Conservation (phyloP, 53 echinoderm and acorn worm genomes). For the Holothuria leucospilota region DNA sequence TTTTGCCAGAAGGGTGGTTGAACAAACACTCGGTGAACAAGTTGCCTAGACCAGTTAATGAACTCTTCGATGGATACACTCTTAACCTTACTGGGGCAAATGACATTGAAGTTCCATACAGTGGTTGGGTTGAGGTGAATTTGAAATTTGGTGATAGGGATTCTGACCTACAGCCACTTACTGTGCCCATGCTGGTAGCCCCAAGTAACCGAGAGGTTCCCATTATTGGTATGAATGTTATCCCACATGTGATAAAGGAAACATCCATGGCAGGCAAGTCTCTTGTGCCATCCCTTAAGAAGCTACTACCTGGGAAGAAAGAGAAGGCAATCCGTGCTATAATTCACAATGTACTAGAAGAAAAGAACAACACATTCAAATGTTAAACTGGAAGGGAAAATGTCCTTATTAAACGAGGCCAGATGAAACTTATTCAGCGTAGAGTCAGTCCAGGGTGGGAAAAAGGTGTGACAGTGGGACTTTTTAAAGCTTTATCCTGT, state of each 20-base stretch:
- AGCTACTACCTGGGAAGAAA: background rate
- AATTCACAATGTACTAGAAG: background rate
- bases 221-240: constrained; percentile 37
- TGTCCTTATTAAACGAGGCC: background rate
- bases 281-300: background rate
- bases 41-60: no score
- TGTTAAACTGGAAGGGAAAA: constrained; percentile 16
- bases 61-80: no score
- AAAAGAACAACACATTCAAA: background rate
- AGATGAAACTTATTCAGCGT: constrained; percentile 15
- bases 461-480: background rate
- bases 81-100: no score
- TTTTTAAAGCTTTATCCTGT: constrained; percentile 46
- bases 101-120: no score
- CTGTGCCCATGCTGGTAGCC: no score
- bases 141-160: no score
- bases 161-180: background rate
- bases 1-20: no score
- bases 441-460: background rate
- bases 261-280: background rate
- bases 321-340: background rate
- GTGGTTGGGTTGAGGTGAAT: no score
- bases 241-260: constrained; percentile 21
- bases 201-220: background rate
- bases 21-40: no score